Conservation (phyloP, 2,797 vertebrate genomes). For the Ctenosaura bakeri region DNA sequence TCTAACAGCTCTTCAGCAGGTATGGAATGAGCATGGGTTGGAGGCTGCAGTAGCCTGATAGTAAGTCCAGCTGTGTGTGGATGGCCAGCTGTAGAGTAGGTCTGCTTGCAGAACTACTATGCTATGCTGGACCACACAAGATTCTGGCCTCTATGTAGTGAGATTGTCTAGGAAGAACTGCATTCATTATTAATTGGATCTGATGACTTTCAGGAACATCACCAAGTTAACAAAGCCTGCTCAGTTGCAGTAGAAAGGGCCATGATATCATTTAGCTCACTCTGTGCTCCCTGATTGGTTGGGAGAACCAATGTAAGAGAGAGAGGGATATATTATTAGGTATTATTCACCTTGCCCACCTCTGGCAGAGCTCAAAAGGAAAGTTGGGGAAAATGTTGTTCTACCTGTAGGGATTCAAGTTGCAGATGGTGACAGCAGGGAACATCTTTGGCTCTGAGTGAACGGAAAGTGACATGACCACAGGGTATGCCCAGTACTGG, state of each 20-base stretch:
- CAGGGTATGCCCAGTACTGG: slow-evolving; percentile 74
- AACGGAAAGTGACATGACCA: slow-evolving; percentile 65
- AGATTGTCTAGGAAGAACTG: not conserved
- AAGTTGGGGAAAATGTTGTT: accelerated
- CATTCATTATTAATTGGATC: not conserved
- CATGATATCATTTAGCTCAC: not conserved
- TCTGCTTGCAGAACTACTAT: no score
- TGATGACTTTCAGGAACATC: not conserved
- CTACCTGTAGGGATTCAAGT: slow-evolving; percentile 78
- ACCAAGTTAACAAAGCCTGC: not conserved
- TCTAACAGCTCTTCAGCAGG: no score
- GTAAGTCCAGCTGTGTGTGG: no score
- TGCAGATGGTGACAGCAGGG: slow-evolving; percentile 78
- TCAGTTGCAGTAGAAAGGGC: not conserved
- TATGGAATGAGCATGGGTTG: no score
- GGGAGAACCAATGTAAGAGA: not conserved
- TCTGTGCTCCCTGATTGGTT: not conserved
- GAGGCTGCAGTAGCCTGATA: no score
- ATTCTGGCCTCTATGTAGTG: not conserved
- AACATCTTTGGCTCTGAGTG: slow-evolving; percentile 72
- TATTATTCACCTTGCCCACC: not conserved
- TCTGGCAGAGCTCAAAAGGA: not conserved
- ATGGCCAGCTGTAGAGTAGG: no score
- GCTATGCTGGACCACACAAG: not conserved
- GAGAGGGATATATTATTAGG: not conserved